phyloP scores from a whole-genome alignment of 2,113 vertebrate species.

The Andinoacara biseriatus region DNA sequence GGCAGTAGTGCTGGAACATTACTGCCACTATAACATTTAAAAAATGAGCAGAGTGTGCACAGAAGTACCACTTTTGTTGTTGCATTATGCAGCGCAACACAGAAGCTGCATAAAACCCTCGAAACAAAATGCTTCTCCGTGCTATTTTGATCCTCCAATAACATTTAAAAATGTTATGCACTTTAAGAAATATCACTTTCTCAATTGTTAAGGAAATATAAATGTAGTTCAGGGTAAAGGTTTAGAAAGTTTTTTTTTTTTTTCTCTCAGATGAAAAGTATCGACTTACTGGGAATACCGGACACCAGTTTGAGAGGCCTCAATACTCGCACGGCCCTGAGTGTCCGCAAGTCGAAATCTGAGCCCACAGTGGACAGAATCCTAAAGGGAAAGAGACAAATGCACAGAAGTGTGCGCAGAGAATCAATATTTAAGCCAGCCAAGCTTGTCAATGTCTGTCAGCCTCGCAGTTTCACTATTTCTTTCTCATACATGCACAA shows the following conservation, averaged over 20 bases:
- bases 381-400: slow-evolving; percentile 66
- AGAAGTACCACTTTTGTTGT: slow-evolving; percentile 48
- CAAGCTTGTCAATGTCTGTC: slow-evolving; percentile 51
- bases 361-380: slow-evolving; percentile 87
- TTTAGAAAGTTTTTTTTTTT: neutral
- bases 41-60: slow-evolving; percentile 47
- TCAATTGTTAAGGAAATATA: neutral
- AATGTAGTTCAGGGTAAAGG: neutral
- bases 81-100: slow-evolving; percentile 56
- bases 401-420: slow-evolving; percentile 25
- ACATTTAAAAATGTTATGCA: neutral
- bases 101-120: slow-evolving; percentile 40
- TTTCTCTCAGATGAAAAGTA: neutral
- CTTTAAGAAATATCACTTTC: neutral
- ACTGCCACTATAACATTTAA: slow-evolving; percentile 59
- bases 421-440: slow-evolving; percentile 59
- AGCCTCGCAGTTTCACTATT: slow-evolving; percentile 6
- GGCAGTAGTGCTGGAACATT: slow-evolving; percentile 55
- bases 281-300: slow-evolving; percentile 95
- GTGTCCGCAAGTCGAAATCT: slow-evolving; percentile 95
- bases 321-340: slow-evolving; percentile 94
- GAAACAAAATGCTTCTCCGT: neutral
- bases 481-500: slow-evolving; percentile 30
- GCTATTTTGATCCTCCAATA: slow-evolving; percentile 40
- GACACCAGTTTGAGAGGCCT: slow-evolving; percentile 96